Percentiles rank a stretch among this genome's conserved stretches.
These are phyloP conservation scores for Mercenaria mercenaria DNA, from an alignment of 1,140 invertebrate genomes.

Conservation along the genomic window DNA sequence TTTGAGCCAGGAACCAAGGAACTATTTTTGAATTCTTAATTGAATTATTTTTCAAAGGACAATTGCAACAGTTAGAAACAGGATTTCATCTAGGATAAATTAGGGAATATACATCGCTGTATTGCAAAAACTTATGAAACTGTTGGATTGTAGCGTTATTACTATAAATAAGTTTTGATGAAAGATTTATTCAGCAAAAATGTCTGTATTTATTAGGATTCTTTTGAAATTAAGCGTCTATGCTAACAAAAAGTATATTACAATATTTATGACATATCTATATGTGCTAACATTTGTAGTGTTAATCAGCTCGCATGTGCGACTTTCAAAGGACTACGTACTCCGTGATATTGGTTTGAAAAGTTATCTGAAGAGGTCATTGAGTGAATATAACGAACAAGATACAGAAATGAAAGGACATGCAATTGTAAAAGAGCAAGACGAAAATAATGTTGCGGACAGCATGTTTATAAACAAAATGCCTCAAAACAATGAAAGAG, in stretches of 20 bases:
- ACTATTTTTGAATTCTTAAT: no score
- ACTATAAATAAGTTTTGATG: no score
- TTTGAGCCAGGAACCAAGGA: no score
- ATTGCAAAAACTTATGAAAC: no score
- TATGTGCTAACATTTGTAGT: slow-evolving; percentile 28
- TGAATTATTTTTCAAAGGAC: no score
- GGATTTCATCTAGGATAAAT: no score
- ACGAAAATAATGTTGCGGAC: not conserved
- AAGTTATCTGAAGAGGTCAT: not conserved
- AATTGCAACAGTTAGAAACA: no score
- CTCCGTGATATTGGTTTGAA: not conserved
- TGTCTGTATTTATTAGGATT: not conserved
- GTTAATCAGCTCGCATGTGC: not conserved
- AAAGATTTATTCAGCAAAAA: no score
- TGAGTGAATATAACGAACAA: not conserved
- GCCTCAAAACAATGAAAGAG: not conserved
- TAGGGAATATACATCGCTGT: no score
- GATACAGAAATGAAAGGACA: not conserved
- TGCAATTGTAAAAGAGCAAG: not conserved
- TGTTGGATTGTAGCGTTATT: no score
- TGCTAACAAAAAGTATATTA: not conserved
- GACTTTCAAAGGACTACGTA: not conserved
- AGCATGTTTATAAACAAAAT: not conserved
- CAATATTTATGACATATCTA: slow-evolving; percentile 20
- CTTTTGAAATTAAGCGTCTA: not conserved